Percentiles rank a stretch among this genome's conserved stretches.
phyloP scores from a whole-genome alignment of 2,113 vertebrate species.

The Oplegnathus fasciatus region DNA sequence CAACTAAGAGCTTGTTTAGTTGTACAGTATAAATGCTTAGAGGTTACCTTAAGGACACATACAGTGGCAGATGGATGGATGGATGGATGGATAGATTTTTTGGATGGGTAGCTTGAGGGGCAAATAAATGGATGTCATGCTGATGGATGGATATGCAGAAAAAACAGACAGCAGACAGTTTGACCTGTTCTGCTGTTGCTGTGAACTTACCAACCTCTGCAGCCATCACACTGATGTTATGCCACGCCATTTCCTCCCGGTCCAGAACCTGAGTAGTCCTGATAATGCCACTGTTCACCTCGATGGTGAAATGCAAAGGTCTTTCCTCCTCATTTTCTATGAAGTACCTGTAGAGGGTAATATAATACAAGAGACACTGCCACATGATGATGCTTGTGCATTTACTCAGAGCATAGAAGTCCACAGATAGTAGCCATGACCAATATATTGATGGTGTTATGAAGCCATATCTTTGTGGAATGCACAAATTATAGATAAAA shows the following conservation, averaged over 20 bases:
- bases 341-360: constrained; percentile 86
- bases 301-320: constrained; percentile 89
- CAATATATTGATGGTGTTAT: background rate
- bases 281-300: constrained; percentile 89
- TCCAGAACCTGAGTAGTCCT: constrained; percentile 89
- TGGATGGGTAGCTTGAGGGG: background rate
- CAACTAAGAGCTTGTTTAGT: background rate
- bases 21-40: background rate
- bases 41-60: background rate
- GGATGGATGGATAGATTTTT: background rate
- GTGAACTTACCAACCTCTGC: constrained; percentile 90
- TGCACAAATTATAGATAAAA: background rate
- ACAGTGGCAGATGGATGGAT: background rate
- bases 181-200: background rate
- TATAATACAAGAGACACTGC: background rate
- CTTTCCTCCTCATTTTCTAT: constrained; percentile 85
- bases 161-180: background rate
- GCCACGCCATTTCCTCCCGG: constrained; percentile 91
- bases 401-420: background rate
- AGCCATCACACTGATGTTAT: constrained; percentile 92
- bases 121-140: background rate
- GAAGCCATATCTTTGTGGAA: background rate
- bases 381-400: background rate
- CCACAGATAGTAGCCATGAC: background rate
- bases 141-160: background rate